Base-by-base conservation (phyloP, 2,113 vertebrate species). In the Clupea harengus region DNA sequence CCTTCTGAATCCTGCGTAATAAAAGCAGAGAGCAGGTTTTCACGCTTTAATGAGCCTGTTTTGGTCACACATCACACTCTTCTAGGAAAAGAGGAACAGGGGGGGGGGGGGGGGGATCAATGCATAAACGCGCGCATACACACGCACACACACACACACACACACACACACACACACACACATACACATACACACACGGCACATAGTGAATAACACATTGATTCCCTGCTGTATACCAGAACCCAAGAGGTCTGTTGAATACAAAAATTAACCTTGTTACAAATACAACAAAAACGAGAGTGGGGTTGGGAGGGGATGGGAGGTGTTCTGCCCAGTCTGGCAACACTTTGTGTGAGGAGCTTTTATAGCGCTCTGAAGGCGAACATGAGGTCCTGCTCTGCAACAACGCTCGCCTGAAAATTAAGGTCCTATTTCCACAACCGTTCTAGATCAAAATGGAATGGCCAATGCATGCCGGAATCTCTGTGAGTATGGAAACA, bases 1-100 rank as follows among this genome's bases (percentile, higher is more conserved):
- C 97, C 88, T 99, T 99, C 93, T 98, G 97, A 96, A 99, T 99
- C 92, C 97, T 99, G 94, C 32, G 86, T n/a, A 89, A 89, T 82
- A 91, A 89, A 83, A 91, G 83, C 39, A 83, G 87, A 28, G 0
- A 11, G 85, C 18, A 18, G 54, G 54, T 60, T 20, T 60, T 3
- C 4, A 18, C 18, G 17, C 54, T 4, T 60, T 60, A 60, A 60
- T 60, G 54, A 60, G 54, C 17, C 54, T 60, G 54, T 60, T 60
- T 60, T 60, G 20, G 18, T 60, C 54, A 60, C 54, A 60, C 54
- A 20, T 18, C 4, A 22, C 54, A 60, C 18, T 60, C 54, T n/a
- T 60, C 54, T 17, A 60, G 54, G 18, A 60, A 20, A n/a, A 60
- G 39, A 39, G 39, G 39, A 39, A 39, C 39, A 39, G 39, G 39